phyloP scores from a whole-genome alignment of 1,140 invertebrate species.

The Sycophila sp. region DNA sequence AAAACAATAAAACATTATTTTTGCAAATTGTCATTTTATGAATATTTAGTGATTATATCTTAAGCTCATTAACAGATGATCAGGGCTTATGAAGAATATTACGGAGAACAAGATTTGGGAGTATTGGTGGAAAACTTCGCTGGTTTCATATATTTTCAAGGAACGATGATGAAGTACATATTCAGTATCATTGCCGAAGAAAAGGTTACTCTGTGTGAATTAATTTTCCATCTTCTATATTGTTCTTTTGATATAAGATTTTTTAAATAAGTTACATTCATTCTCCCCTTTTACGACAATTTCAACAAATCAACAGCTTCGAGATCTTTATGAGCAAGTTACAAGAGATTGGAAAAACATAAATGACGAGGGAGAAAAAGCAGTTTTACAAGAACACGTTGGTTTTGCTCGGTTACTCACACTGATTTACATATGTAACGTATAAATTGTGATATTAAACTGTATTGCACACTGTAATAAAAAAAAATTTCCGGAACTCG shows the following conservation, averaged over 20 bases:
- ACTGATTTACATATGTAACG: neutral
- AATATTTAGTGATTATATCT: neutral
- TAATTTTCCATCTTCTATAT: neutral
- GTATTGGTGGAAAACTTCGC: slow-evolving; percentile 7
- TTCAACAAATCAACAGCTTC: neutral
- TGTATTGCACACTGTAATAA: no score
- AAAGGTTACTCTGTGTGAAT: neutral
- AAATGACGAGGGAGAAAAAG: neutral
- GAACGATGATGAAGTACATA: neutral
- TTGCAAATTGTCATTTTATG: neutral
- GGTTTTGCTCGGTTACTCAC: neutral
- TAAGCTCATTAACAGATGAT: neutral
- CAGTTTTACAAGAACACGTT: neutral
- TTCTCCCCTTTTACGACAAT: neutral
- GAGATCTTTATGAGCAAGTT: neutral
- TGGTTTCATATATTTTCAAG: neutral
- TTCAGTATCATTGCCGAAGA: neutral
- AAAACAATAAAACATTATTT: neutral
- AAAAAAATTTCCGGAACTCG: neutral
- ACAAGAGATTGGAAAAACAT: neutral
- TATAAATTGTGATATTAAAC: neutral
- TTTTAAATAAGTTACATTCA: neutral
- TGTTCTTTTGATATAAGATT: neutral
- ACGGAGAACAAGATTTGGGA: neutral
- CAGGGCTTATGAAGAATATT: neutral